Evolutionary conservation across 2,797 vertebrate genomes (phyloP).

Genomic region (Trachops cirrhosus): DNA sequence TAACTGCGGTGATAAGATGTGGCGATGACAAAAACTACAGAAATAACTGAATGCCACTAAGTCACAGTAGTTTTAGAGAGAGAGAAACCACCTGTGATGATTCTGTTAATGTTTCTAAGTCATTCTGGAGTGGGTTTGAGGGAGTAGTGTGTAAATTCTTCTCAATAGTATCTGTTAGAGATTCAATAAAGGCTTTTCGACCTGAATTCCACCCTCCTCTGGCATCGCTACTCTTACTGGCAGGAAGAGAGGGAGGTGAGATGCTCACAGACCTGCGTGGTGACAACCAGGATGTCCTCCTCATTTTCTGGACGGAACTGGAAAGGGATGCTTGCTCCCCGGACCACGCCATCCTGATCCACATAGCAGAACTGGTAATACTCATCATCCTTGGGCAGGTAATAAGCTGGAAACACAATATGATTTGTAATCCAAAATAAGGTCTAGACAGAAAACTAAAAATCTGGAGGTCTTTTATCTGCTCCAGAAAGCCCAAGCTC

Average conservation of each 20-base stretch:
- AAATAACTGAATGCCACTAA: background rate
- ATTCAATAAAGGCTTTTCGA: background rate
- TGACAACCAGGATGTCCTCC: slow-evolving; percentile 91
- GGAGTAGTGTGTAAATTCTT: background rate
- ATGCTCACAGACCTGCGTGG: slow-evolving; percentile 86
- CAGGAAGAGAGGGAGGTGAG: background rate
- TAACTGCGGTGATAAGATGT: background rate
- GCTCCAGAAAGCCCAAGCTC: background rate
- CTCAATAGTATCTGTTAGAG: background rate
- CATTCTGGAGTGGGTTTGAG: background rate
- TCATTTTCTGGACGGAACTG: slow-evolving; percentile 86
- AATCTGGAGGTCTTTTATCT: background rate
- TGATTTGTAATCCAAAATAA: slow-evolving; percentile 3
- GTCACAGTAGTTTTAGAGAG: background rate
- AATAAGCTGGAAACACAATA: slow-evolving; percentile 85
- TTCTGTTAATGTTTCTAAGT: background rate
- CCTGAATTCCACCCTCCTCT: background rate
- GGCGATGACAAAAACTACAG: background rate
- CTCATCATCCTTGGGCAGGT: slow-evolving; percentile 92
- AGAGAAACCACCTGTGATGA: background rate
- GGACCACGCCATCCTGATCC: slow-evolving; percentile 86
- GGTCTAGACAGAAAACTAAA: background rate
- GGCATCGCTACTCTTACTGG: background rate
- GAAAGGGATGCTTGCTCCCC: slow-evolving; percentile 93
- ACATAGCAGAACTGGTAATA: slow-evolving; percentile 98